phyloP scores from a whole-genome alignment of 2,113 vertebrate species.

The Pitta sordida region DNA sequence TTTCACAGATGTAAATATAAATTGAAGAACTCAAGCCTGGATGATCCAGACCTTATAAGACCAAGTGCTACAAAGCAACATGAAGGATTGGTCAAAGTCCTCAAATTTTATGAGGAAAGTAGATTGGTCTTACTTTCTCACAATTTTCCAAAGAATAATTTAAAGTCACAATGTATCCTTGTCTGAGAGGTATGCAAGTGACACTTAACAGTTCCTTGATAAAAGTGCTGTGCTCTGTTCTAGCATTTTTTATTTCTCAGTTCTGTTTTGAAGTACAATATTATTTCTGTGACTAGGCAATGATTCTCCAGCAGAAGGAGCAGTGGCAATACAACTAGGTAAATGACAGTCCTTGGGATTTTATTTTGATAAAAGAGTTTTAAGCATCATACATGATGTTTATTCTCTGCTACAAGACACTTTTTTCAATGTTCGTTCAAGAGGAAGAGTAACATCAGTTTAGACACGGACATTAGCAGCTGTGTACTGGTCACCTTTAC shows the following conservation, averaged over 20 bases:
- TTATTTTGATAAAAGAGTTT: background rate
- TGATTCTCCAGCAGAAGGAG: slow-evolving; percentile 2
- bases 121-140: background rate
- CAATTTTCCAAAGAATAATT: background rate
- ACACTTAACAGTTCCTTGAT: background rate
- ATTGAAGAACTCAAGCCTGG: background rate
- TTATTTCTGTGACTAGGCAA: background rate
- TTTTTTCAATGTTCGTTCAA: background rate
- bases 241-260: background rate
- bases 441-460: background rate
- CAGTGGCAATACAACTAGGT: background rate
- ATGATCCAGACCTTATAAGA: background rate
- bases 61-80: background rate
- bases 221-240: background rate
- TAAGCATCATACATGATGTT: background rate
- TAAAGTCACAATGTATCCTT: background rate
- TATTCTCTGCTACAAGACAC: background rate
- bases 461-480: background rate
- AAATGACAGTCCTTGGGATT: background rate
- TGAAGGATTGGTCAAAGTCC: background rate
- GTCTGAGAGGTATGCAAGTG: background rate
- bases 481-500: background rate
- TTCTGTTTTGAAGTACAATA: background rate
- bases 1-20: background rate
- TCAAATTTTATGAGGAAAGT: background rate